phyloP scores from a whole-genome alignment of 1,140 invertebrate species.

The Mesaphorura yosii region DNA sequence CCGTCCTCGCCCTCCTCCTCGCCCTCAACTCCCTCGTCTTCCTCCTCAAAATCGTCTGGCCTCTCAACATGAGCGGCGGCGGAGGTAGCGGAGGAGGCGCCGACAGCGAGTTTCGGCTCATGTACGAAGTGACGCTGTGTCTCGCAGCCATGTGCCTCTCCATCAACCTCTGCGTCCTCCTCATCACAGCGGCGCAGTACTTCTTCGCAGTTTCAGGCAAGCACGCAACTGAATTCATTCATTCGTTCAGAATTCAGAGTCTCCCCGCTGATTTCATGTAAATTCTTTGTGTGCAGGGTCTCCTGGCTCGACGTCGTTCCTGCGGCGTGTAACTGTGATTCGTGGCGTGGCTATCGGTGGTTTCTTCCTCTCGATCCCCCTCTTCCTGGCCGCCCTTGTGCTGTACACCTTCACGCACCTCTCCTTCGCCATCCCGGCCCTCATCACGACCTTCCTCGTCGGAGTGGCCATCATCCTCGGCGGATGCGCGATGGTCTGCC shows the following conservation, averaged over 20 bases:
- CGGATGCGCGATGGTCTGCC: constrained; percentile 29
- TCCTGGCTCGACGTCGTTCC: constrained; percentile 27
- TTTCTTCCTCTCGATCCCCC: constrained; percentile 30
- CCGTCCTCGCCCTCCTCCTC: constrained; percentile 28
- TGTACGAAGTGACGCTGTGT: constrained; percentile 31
- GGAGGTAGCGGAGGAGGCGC: too few species aligned
- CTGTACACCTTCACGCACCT: constrained; percentile 31
- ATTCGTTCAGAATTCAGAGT: background rate
- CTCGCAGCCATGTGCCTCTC: constrained; percentile 28
- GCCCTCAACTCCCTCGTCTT: constrained; percentile 30
- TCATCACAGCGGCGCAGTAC: constrained; percentile 30
- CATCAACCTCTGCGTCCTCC: constrained; percentile 30
- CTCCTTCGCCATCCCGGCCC: constrained; percentile 23
- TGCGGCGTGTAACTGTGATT: constrained; percentile 27
- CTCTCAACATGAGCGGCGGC: constrained; percentile 9
- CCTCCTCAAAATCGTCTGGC: constrained; percentile 27
- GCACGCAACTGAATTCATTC: background rate
- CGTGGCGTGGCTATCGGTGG: constrained; percentile 29
- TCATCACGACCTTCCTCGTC: constrained; percentile 24
- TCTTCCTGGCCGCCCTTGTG: constrained; percentile 30
- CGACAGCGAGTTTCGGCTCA: constrained; percentile 25
- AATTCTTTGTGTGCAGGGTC: constrained; percentile 13
- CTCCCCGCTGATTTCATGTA: background rate
- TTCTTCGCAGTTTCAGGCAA: constrained; percentile 30
- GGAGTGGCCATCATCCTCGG: constrained; percentile 26